Conservation (phyloP, 2,888 invertebrate genomes). For the Biston betularia region DNA sequence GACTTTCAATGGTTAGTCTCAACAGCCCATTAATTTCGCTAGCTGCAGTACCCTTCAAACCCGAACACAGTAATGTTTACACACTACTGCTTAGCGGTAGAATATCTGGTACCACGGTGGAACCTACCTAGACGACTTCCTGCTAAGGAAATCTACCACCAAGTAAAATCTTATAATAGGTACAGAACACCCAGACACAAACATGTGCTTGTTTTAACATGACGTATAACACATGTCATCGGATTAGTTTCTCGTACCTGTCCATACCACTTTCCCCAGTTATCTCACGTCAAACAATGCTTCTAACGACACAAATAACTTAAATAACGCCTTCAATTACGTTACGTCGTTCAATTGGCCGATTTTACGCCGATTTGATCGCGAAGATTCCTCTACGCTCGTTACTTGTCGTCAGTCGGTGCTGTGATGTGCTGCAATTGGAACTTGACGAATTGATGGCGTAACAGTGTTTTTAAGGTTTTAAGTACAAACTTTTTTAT, state of each 20-base stretch:
- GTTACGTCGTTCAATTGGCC: slow-evolving; percentile 48
- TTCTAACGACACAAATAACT: slow-evolving; percentile 13
- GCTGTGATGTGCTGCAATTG: slow-evolving; percentile 26
- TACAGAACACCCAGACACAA: not conserved
- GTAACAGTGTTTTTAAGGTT: not conserved
- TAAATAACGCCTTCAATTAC: slow-evolving; percentile 15
- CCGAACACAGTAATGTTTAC: too few species aligned
- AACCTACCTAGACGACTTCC: too few species aligned
- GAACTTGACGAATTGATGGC: slow-evolving; percentile 18
- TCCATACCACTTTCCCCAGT: slow-evolving; percentile 15
- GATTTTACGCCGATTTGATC: slow-evolving; percentile 66
- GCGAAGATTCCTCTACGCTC: slow-evolving; percentile 47
- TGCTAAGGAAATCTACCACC: too few species aligned
- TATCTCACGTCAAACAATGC: slow-evolving; percentile 24
- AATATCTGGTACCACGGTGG: too few species aligned
- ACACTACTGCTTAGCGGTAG: too few species aligned
- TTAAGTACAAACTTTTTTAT: too few species aligned
- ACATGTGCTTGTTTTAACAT: not conserved
- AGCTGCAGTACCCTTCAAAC: too few species aligned
- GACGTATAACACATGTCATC: slow-evolving; percentile 6
- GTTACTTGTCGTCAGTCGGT: slow-evolving; percentile 26
- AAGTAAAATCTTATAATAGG: too few species aligned
- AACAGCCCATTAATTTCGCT: too few species aligned
- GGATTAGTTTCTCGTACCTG: slow-evolving; percentile 4
- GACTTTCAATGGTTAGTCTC: too few species aligned